phyloP scores from a whole-genome alignment of 92 coral and sea anemone species.

The Desmophyllum pertusum region DNA sequence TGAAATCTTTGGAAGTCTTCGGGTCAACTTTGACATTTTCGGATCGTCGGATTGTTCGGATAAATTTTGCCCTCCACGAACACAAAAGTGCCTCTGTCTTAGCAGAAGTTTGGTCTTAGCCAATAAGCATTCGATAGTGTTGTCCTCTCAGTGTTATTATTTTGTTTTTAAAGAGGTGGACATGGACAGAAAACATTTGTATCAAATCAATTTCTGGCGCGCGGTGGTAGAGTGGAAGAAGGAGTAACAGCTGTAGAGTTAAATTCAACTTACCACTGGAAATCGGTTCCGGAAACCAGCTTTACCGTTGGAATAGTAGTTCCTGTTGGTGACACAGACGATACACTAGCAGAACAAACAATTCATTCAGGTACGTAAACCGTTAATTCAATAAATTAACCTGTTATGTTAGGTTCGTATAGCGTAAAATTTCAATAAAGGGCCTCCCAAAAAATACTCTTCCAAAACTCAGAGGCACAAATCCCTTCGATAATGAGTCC shows the following conservation, averaged over 20 bases:
- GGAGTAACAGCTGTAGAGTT: constrained; percentile 39
- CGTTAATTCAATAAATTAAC: too few species aligned
- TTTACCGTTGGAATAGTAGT: constrained; percentile 59
- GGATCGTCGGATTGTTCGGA: too few species aligned
- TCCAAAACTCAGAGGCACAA: too few species aligned
- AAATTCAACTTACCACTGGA: constrained; percentile 57
- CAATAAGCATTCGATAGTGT: background rate
- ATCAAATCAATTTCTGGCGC: constrained; percentile 48
- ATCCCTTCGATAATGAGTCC: too few species aligned
- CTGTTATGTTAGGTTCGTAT: too few species aligned
- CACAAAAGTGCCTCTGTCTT: background rate
- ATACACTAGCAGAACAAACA: constrained; percentile 16
- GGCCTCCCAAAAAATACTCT: too few species aligned
- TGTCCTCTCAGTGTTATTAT: background rate
- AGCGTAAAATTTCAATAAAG: too few species aligned
- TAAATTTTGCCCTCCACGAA: too few species aligned
- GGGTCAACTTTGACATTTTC: too few species aligned
- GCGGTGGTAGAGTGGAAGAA: constrained; percentile 29
- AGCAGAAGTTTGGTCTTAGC: too few species aligned
- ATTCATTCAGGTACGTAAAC: background rate
- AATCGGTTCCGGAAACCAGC: constrained; percentile 45
- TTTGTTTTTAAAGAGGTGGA: constrained; percentile 29
- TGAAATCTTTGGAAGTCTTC: too few species aligned
- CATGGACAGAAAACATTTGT: constrained; percentile 17
- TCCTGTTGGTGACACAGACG: constrained; percentile 34